Base-by-base conservation (phyloP, 1,140 invertebrate genomes). In the Drosophila pseudoananassae region DNA sequence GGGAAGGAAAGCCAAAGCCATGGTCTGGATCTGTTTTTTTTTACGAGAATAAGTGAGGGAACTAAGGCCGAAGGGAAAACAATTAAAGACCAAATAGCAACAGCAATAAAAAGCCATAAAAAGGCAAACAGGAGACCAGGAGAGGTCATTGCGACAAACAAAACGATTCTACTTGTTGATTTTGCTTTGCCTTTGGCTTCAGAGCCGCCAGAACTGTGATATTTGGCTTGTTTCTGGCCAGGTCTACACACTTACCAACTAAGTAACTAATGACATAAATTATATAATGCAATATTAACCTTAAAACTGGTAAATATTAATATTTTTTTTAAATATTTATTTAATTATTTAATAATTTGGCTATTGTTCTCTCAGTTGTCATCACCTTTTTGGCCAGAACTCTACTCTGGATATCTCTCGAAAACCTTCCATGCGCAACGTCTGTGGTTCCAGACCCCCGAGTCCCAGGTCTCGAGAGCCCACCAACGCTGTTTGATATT, bases 401-500 rank as follows among this genome's bases (percentile, higher is more conserved):
- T 38, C 63, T 68, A 49, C 31, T 38, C 63, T 68, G 49, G 45
- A 33, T 64, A 33, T 64, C 63, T 46, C 64, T 55, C 63, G 23
- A 15, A 29, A 45, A 49, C 64, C 59, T 47, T 63, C 51, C 51
- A 17, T 56, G 43, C 66, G 64, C 33, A 29, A 69, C 64, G 66
- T 56, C 64, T 70, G 53, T 45, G 74, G 53, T 61, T 65, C 63
- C 63, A 50, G 58, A 7, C 0, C 20, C 20, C 9, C 23, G 20
- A 15, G 68, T 12, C 57, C 47, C 69, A 40, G 66, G 55, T 23
- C 49, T 38, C 49, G 53, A 69, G 61, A 54, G 78, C 66, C 83
- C 84, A 87, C 83, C 83, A 87, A 83, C 83, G 83, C 83, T 81
- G 83, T 64, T 82, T 40, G 47, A 83, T 70, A 65, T 57, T 52